Conservation (phyloP, 2,113 vertebrate species). For the Morone chrysops region DNA sequence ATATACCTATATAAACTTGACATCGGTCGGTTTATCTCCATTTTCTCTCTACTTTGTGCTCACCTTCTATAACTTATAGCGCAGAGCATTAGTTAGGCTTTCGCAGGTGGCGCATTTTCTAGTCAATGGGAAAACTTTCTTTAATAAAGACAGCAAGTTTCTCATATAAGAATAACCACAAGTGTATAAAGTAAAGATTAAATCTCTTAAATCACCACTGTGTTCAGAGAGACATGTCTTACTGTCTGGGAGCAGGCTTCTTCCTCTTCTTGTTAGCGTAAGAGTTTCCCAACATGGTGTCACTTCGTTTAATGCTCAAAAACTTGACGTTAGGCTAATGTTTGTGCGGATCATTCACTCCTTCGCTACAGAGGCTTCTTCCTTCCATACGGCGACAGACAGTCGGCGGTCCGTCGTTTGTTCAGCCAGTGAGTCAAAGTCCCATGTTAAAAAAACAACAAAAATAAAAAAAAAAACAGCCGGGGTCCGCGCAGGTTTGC, state of each 20-base stretch:
- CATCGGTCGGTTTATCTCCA: too few relatives aligned
- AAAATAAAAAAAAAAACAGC: background rate
- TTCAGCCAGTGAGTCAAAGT: background rate
- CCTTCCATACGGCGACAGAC: background rate
- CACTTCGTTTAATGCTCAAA: constrained; percentile 14
- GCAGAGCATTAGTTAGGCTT: too few relatives aligned
- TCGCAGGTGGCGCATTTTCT: too few relatives aligned
- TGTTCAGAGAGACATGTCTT: constrained; percentile 30
- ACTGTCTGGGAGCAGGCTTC: constrained; percentile 85
- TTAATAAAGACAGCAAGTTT: background rate
- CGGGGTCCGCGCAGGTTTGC: constrained; percentile 4
- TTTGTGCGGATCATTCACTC: background rate
- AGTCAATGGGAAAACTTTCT: too few relatives aligned
- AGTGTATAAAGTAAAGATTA: background rate
- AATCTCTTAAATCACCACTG: too few relatives aligned
- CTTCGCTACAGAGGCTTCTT: background rate
- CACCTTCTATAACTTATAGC: too few relatives aligned
- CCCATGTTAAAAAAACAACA: background rate
- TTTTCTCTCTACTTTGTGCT: too few relatives aligned
- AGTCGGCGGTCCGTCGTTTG: background rate
- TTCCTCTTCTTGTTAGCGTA: constrained; percentile 86
- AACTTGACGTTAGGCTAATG: background rate
- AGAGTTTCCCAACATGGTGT: constrained; percentile 79
- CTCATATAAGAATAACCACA: background rate
- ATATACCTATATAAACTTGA: too few relatives aligned